These are phyloP conservation scores for Drosophila colorata DNA, from an alignment of 2,888 invertebrate species.

Conservation along the genomic window DNA sequence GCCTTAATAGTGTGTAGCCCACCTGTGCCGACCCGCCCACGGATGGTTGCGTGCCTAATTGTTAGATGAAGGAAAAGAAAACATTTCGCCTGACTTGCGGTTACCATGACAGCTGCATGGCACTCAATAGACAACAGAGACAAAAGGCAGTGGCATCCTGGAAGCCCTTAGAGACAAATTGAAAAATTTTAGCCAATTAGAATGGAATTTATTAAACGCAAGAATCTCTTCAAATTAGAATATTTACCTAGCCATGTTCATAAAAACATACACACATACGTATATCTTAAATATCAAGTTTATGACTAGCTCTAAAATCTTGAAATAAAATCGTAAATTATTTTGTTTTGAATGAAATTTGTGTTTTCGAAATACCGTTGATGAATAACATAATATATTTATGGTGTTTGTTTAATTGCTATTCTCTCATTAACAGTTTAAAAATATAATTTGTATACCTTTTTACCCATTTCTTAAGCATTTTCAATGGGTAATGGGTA, in stretches of 20 bases:
- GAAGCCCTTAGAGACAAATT: conserved; percentile 20
- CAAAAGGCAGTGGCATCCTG: conserved; percentile 19
- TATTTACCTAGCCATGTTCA: neutral
- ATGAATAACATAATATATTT: too few relatives aligned
- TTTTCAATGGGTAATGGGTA: too few relatives aligned
- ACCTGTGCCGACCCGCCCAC: conserved; percentile 45
- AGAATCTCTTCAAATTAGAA: neutral
- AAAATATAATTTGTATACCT: too few relatives aligned
- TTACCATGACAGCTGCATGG: conserved; percentile 59
- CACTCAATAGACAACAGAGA: conserved; percentile 11
- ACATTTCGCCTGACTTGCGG: conserved; percentile 49
- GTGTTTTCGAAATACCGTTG: too few relatives aligned
- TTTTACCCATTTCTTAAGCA: too few relatives aligned
- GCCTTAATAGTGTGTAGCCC: conserved; percentile 23
- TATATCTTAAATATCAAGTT: neutral
- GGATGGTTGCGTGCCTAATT: conserved; percentile 71
- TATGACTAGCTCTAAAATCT: neutral
- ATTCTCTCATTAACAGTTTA: too few relatives aligned
- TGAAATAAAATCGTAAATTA: neutral
- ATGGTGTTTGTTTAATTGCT: too few relatives aligned
- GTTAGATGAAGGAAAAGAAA: conserved; percentile 54
- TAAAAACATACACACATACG: neutral
- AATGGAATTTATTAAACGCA: neutral
- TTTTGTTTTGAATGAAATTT: too few relatives aligned
- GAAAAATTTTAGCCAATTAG: conserved; percentile 23